These are phyloP conservation scores for Dallia pectoralis DNA, from an alignment of 2,797 vertebrate species.

Conservation along the genomic window DNA sequence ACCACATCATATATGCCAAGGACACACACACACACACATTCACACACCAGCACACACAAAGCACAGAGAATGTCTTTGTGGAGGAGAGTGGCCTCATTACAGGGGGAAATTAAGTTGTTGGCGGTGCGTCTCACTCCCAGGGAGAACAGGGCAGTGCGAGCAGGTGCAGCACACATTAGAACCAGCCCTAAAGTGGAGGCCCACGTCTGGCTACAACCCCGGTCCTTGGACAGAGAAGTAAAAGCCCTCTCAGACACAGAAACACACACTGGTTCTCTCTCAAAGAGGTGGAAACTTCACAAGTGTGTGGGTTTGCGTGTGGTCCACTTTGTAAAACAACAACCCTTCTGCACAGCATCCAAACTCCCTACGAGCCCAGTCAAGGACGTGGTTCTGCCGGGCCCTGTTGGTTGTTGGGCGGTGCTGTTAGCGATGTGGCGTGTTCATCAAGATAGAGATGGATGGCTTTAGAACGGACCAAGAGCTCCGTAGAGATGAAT, in stretches of 20 bases:
- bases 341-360: conserved; percentile 32
- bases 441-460: conserved; percentile 82
- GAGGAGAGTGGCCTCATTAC: conserved; percentile 63
- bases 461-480: conserved; percentile 78
- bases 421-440: conserved; percentile 58
- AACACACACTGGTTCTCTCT: conserved; percentile 23
- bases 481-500: conserved; percentile 78
- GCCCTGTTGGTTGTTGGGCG: conserved; percentile 63
- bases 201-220: conserved; percentile 45
- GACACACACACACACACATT: conserved; percentile 48
- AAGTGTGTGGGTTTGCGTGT: not conserved
- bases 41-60: conserved; percentile 52
- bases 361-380: conserved; percentile 62
- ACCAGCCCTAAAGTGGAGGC: conserved; percentile 53
- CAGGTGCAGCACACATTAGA: conserved; percentile 66
- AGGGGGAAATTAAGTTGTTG: conserved; percentile 51
- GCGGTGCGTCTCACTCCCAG: conserved; percentile 42
- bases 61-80: conserved; percentile 47
- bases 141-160: conserved; percentile 53
- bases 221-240: conserved; percentile 18
- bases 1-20: conserved; percentile 66
- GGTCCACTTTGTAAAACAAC: conserved; percentile 50
- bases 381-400: conserved; percentile 66
- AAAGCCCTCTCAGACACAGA: conserved; percentile 14
- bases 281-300: not conserved